Evolutionary conservation across 1,140 invertebrate genomes (phyloP).

Genomic region (Drosophila athabasca): DNA sequence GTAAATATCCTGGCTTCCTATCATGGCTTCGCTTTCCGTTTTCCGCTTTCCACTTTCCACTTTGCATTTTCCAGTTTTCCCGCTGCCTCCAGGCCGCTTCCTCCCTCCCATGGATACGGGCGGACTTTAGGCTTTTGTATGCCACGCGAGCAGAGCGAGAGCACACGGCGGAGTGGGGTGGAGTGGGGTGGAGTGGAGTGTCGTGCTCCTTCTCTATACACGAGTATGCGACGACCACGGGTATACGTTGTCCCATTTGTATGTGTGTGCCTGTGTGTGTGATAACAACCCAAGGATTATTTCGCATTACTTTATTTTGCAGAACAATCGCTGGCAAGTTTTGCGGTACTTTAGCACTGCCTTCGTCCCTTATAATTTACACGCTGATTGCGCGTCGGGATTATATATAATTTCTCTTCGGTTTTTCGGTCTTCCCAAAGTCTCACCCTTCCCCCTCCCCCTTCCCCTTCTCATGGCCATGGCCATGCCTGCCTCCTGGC

Average conservation of each 20-base stretch:
- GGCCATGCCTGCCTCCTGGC: conserved; percentile 15
- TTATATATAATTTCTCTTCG: conserved; percentile 77
- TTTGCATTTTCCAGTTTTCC: conserved; percentile 72
- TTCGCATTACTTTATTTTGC: conserved; percentile 81
- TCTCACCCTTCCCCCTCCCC: conserved; percentile 5
- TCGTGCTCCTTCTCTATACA: neutral
- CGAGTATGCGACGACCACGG: neutral
- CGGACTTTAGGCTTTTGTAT: conserved; percentile 67
- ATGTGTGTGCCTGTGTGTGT: conserved; percentile 59
- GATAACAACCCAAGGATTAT: conserved; percentile 80
- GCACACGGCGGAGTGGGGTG: conserved; percentile 33
- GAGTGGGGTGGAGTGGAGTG: too few relatives aligned
- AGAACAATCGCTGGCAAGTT: conserved; percentile 76
- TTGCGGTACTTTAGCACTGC: conserved; percentile 72
- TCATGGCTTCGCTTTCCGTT: conserved; percentile 59
- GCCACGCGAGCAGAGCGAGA: conserved; percentile 48
- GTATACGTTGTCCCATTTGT: neutral
- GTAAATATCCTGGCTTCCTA: conserved; percentile 73
- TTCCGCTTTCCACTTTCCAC: conserved; percentile 69
- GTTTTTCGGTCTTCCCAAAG: conserved; percentile 48
- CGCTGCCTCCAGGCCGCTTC: neutral
- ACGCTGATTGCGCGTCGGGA: conserved; percentile 77
- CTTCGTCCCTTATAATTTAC: conserved; percentile 75
- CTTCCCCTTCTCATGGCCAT: too few relatives aligned
- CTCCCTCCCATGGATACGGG: neutral